Evolutionary conservation across 2,797 vertebrate species (phyloP), one percentile per base, ranked within the genome.

Genomic region (Falco biarmicus): DNA sequence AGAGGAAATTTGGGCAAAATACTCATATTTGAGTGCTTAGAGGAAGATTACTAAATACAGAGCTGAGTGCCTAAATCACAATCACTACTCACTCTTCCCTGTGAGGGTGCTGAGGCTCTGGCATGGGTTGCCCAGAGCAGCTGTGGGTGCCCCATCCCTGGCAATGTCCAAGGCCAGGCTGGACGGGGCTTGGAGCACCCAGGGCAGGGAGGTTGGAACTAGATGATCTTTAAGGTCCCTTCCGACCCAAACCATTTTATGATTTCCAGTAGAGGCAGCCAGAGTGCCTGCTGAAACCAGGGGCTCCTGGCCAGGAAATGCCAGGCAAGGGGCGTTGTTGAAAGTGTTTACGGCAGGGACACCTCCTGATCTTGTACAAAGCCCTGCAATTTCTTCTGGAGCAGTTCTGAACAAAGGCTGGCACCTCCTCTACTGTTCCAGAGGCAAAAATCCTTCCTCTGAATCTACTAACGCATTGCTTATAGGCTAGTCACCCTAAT

Each of bases 391-490:
- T 87, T 61, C 84, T 84, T 84, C 87, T 87, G 92, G 50, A 95
- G 89, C 53, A 74, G 7, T 53, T 87, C 89, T 56, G 90, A 94
- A 86, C 75, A 84, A 96, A 96, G 86, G 68, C 70, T 91, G 87
- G 68, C 74, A 84, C 80, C 84, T 93, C 89, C 86, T 87, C 70
- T 75, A 74, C 78, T 71, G 11, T 17, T 83, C 63, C 84, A 93
- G 93, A 90, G 83, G 83, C 87, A 74, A 74, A 65, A 91, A 80
- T 53, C 53, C 54, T 90, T 78, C 86, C 79, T 84, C 91, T 86
- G 79, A 84, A 79, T 59, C 88, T 77, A 81, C 91, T 85, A 95
- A 70, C 14, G 4, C 75, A 83, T 92, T 6, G 1, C 73, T 93
- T 86, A 51, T 75, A 87, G 88, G 66, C 79, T 10, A 94, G 74